Percentiles rank a stretch among this genome's conserved stretches.
These are phyloP conservation scores for Cantharis rustica DNA, from an alignment of 2,888 invertebrate genomes.

Conservation along the genomic window DNA sequence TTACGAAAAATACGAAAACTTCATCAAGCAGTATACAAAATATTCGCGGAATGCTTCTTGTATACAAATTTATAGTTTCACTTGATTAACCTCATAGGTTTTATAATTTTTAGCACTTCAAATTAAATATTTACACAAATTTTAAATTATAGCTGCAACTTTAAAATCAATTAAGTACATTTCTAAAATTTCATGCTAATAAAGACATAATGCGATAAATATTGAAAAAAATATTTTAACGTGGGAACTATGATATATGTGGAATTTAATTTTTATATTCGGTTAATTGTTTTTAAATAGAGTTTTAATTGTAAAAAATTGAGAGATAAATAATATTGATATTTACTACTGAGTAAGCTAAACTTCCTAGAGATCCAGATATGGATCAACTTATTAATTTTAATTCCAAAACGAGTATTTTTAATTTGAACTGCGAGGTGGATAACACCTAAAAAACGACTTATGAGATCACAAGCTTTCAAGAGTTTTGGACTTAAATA, in stretches of 20 bases:
- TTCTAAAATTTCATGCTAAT: neutral
- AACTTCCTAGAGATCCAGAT: neutral
- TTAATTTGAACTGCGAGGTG: neutral
- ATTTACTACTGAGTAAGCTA: too few relatives aligned
- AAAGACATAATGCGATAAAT: neutral
- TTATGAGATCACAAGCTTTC: neutral
- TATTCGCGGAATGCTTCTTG: constrained; percentile 2
- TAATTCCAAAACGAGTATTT: neutral
- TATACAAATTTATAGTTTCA: neutral
- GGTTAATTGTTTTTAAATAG: neutral
- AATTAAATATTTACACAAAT: neutral
- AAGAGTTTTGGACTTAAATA: neutral
- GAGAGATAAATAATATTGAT: too few relatives aligned
- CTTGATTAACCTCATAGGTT: neutral
- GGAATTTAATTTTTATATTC: neutral
- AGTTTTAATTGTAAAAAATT: neutral
- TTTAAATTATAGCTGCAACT: neutral
- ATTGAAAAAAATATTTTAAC: neutral
- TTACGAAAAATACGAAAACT: neutral
- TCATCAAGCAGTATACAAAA: neutral
- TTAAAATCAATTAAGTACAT: neutral
- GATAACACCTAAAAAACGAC: neutral
- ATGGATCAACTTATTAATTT: too few relatives aligned
- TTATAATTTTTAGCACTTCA: neutral
- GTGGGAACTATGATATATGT: neutral